Percentiles rank a stretch among this genome's conserved stretches.
Conservation (phyloP, 2,113 vertebrate genomes). For the Hyla sarda region DNA sequence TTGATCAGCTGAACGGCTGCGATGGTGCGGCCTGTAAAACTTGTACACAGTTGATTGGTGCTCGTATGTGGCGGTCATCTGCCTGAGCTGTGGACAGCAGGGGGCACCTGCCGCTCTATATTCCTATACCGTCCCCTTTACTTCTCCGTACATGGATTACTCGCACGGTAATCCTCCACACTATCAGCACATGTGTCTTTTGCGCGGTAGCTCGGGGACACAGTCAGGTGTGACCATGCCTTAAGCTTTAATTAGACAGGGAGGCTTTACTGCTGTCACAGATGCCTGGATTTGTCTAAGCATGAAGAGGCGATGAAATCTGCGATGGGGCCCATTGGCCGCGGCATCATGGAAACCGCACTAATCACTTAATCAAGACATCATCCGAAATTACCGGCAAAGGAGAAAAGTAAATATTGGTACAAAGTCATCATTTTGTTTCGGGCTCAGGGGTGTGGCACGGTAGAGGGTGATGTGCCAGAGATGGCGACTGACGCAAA, state of each 20-base stretch:
- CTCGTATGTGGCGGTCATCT: too few relatives aligned
- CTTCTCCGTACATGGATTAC: too few relatives aligned
- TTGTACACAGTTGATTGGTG: too few relatives aligned
- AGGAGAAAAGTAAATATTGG: conserved; percentile 17
- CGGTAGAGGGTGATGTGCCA: neutral
- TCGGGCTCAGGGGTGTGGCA: neutral
- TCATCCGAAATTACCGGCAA: conserved; percentile 21
- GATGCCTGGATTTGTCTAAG: neutral
- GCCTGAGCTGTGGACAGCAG: too few relatives aligned
- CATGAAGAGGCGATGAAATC: neutral
- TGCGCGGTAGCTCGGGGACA: neutral
- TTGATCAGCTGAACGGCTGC: too few relatives aligned
- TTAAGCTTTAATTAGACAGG: conserved; percentile 29
- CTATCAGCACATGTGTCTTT: too few relatives aligned
- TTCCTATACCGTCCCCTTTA: too few relatives aligned
- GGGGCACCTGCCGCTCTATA: too few relatives aligned
- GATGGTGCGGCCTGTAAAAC: too few relatives aligned
- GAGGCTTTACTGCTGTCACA: neutral
- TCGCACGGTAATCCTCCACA: neutral
- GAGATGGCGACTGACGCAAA: too few relatives aligned
- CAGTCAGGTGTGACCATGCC: conserved; percentile 11
- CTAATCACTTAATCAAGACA: conserved; percentile 39
- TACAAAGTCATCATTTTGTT: neutral
- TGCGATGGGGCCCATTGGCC: neutral
- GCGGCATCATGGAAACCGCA: conserved; percentile 42